Evolutionary conservation across 2,797 vertebrate genomes (phyloP), one percentile per base, ranked within the genome.

Genomic region (Rhyacichthys aspro): DNA sequence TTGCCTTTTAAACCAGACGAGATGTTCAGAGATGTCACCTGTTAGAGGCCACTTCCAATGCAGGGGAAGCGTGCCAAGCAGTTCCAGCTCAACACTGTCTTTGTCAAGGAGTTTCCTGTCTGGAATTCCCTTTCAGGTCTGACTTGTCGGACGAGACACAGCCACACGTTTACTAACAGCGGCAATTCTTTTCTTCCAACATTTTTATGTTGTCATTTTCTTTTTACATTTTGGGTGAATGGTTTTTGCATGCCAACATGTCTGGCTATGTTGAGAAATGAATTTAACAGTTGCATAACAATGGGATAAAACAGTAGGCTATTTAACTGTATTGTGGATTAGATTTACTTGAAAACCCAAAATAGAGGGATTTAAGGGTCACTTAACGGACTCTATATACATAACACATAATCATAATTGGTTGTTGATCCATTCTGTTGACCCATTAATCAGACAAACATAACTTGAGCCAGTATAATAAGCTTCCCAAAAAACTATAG

Each of bases 131-230:
- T 0, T 14, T 79, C 83, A 59, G 78, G 85, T 86, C 79, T 46
- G 39, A 12, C 86, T 63, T 6, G 84, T 88, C 46, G 0, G 62
- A 78, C 76, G 32, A 74, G 76, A 68, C 18, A 34, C 32, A 28
- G 11, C 9, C 11, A 16, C n/a, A 15, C 1, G 5, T 10, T 17
- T 16, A 18, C 11, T 5, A 17, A 7, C 5, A 17, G 15, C 5
- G 10, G 33, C 15, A 52, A 52, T 11, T 11, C 4, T 6, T 5
- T 15, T 8, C 16, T 28, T 28, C 47, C 16, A 9, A 17, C 32
- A 32, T 18, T n/a, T 12, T 10, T 11, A 5, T 52, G 16, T 37
- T 16, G 8, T 36, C 8, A 43, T 3, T 15, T 15, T 28, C 23
- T 28, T 28, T 28, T 6, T 28, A 5, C 23, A 28, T 28, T 17